Conservation (phyloP, 2,113 vertebrate genomes). For the Solea senegalensis region DNA sequence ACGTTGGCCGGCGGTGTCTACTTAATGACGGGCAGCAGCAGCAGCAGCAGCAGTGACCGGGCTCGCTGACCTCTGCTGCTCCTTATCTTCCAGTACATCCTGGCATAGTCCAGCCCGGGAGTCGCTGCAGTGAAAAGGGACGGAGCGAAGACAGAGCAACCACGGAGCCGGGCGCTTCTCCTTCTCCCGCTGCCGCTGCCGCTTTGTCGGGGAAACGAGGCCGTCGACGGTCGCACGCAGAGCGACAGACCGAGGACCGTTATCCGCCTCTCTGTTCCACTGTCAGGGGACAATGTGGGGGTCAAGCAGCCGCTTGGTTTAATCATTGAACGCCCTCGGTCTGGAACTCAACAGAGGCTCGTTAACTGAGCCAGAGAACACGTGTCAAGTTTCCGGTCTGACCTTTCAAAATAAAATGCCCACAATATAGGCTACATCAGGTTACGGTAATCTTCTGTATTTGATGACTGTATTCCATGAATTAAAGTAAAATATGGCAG, state of each 20-base stretch:
- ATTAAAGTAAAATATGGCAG: too few species aligned
- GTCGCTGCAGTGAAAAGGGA: not conserved
- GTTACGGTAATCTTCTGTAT: too few species aligned
- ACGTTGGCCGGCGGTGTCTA: constrained; percentile 10
- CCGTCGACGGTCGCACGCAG: too few species aligned
- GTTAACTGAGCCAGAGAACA: too few species aligned
- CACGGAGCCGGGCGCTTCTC: too few species aligned
- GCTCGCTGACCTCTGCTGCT: constrained; percentile 41
- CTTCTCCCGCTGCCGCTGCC: too few species aligned
- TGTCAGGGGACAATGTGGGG: constrained; percentile 7
- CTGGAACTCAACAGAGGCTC: not conserved
- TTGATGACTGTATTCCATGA: too few species aligned
- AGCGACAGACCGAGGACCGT: too few species aligned
- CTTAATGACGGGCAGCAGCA: constrained; percentile 39
- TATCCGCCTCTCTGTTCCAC: constrained; percentile 24
- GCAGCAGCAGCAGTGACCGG: constrained; percentile 32
- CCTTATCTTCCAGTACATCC: constrained; percentile 49
- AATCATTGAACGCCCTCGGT: constrained; percentile 51
- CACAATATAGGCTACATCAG: not conserved
- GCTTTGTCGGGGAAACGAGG: too few species aligned
- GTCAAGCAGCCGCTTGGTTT: not conserved
- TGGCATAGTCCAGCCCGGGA: constrained; percentile 35
- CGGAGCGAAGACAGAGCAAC: not conserved
- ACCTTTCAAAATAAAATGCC: constrained; percentile 39
- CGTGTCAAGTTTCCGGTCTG: not conserved